These are phyloP conservation scores for Heliangelus exortis DNA, from an alignment of 2,797 vertebrate species.

Conservation along the genomic window DNA sequence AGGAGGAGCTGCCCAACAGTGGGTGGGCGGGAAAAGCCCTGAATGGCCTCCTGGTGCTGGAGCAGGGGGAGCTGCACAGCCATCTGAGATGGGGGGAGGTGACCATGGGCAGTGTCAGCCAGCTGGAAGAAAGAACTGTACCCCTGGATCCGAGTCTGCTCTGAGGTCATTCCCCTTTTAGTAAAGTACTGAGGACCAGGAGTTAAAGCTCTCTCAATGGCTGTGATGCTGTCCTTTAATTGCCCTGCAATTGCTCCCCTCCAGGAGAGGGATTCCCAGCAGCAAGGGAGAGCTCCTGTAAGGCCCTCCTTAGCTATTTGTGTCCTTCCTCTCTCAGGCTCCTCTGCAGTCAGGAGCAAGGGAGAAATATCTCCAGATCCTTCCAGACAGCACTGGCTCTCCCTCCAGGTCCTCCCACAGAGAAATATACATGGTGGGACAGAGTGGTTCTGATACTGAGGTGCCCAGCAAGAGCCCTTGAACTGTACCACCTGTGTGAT, in stretches of 20 bases:
- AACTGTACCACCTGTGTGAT: accelerated
- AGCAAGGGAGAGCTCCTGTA: accelerated
- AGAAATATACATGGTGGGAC: neutral
- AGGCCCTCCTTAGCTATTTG: neutral
- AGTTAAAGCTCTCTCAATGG: no score
- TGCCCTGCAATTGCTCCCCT: no score
- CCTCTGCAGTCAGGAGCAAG: neutral
- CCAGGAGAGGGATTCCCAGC: neutral
- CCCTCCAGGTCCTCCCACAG: neutral
- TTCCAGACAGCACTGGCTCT: neutral
- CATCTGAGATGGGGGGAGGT: no score
- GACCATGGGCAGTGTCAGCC: neutral
- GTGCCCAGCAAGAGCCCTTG: accelerated
- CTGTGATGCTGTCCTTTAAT: neutral
- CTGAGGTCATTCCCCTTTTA: neutral
- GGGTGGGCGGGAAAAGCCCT: neutral
- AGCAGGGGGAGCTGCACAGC: neutral
- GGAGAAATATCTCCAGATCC: neutral
- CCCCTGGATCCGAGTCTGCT: neutral
- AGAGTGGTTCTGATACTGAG: neutral
- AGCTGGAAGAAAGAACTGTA: neutral
- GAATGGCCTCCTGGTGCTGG: neutral
- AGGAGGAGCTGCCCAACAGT: accelerated
- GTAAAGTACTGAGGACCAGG: neutral
- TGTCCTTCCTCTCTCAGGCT: accelerated